Evolutionary conservation across 1,140 invertebrate species (phyloP).

Genomic region (Bursaphelenchus mucronatus): DNA sequence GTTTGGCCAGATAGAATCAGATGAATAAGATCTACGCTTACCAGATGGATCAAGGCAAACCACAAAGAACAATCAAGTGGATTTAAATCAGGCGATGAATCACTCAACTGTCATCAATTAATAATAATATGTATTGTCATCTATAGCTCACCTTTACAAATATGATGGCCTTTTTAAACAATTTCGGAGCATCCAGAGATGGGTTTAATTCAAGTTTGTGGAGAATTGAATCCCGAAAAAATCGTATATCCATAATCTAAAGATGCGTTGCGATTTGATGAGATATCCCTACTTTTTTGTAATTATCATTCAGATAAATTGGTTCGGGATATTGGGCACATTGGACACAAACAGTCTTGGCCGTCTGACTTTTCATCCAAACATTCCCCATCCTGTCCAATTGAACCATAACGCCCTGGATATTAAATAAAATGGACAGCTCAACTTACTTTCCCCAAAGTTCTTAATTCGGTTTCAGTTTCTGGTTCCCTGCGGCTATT

Average conservation of each 20-base stretch:
- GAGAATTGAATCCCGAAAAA: slow-evolving; percentile 23
- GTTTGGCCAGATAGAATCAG: too few species aligned
- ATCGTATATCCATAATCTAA: slow-evolving; percentile 19
- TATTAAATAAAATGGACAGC: neutral
- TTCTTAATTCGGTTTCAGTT: slow-evolving; percentile 14
- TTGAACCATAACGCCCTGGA: slow-evolving; percentile 14
- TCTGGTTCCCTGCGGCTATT: slow-evolving; percentile 16
- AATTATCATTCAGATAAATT: slow-evolving; percentile 19
- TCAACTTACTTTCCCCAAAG: slow-evolving; percentile 11
- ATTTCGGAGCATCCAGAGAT: slow-evolving; percentile 16
- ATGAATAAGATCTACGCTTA: slow-evolving; percentile 18
- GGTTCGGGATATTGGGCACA: slow-evolving; percentile 25
- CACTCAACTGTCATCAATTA: slow-evolving; percentile 3
- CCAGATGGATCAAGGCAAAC: slow-evolving; percentile 21
- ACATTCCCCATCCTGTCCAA: slow-evolving; percentile 23
- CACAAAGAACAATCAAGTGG: slow-evolving; percentile 21
- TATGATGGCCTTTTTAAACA: slow-evolving; percentile 21
- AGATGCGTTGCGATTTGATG: neutral
- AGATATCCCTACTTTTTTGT: slow-evolving; percentile 1
- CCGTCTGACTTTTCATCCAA: slow-evolving; percentile 24
- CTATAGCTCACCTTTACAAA: slow-evolving; percentile 22
- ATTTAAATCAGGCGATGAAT: slow-evolving; percentile 20
- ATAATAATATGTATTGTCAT: slow-evolving; percentile 1
- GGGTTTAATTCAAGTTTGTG: slow-evolving; percentile 15
- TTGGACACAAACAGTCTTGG: slow-evolving; percentile 18